phyloP scores from a whole-genome alignment of 2,888 invertebrate genomes.

The Steinernema hermaphroditum region DNA sequence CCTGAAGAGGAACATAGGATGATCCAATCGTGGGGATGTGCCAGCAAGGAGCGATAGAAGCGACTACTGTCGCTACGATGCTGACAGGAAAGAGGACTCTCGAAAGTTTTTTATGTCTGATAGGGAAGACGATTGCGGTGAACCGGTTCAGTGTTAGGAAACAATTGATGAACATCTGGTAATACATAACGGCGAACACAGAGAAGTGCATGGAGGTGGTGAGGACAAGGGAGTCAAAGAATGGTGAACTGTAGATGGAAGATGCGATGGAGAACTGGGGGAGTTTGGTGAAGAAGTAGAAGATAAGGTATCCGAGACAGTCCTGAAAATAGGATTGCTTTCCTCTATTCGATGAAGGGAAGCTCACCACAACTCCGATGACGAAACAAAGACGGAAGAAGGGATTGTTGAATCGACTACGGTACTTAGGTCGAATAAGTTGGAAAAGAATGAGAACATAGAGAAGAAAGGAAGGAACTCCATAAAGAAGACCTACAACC shows the following conservation, averaged over 20 bases:
- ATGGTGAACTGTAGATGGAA: slow-evolving; percentile 3
- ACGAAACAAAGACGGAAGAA: slow-evolving; percentile 16
- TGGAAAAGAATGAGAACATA: not conserved
- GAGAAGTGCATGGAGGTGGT: slow-evolving; percentile 11
- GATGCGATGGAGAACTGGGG: not conserved
- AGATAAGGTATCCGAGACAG: slow-evolving; percentile 7
- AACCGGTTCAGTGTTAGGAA: slow-evolving; percentile 15
- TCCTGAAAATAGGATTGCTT: not conserved
- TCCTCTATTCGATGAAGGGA: too few relatives aligned
- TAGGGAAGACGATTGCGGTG: slow-evolving; percentile 7
- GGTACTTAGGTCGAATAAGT: not conserved
- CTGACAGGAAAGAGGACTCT: not conserved
- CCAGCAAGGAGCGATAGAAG: slow-evolving; percentile 6
- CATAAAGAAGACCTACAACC: not conserved
- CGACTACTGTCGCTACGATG: not conserved
- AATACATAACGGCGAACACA: not conserved
- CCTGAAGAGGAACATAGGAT: not conserved
- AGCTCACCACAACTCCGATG: not conserved
- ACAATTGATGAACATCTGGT: slow-evolving; percentile 5
- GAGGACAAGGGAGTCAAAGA: not conserved
- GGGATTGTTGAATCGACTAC: not conserved
- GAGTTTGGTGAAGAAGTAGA: not conserved
- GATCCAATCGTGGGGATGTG: not conserved
- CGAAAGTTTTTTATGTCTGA: not conserved
- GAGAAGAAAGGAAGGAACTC: not conserved